Evolutionary conservation across 2,113 vertebrate genomes (phyloP).

Genomic region (Galbula dea): DNA sequence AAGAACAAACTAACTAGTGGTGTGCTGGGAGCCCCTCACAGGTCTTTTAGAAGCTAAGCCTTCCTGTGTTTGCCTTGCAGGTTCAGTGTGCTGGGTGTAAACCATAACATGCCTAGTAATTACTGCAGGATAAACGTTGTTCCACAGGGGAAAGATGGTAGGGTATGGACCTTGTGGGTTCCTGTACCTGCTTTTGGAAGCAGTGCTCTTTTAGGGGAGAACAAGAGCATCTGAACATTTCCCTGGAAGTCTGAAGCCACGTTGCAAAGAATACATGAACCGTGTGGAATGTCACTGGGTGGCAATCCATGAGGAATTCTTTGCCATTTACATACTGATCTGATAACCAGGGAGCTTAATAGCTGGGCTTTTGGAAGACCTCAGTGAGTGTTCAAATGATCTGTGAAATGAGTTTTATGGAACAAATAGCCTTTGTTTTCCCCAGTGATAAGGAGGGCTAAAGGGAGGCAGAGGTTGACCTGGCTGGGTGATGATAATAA

Average conservation of each 20-base stretch:
- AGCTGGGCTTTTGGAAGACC: neutral
- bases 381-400: neutral
- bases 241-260: too few relatives aligned
- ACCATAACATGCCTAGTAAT: rapidly evolving
- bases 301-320: too few relatives aligned
- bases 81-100: rapidly evolving
- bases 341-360: neutral
- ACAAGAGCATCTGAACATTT: too few relatives aligned
- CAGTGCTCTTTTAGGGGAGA: too few relatives aligned
- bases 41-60: neutral
- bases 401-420: neutral
- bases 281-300: too few relatives aligned
- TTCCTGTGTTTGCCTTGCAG: neutral
- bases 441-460: rapidly evolving
- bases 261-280: too few relatives aligned
- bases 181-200: neutral
- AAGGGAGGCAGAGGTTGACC: neutral
- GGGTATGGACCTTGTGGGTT: too few relatives aligned
- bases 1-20: neutral
- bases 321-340: neutral
- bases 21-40: rapidly evolving
- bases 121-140: too few relatives aligned
- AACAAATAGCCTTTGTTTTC: neutral
- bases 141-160: too few relatives aligned
- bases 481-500: neutral